These are phyloP conservation scores for Crotophaga sulcirostris DNA, from an alignment of 2,113 vertebrate genomes.

Conservation along the genomic window DNA sequence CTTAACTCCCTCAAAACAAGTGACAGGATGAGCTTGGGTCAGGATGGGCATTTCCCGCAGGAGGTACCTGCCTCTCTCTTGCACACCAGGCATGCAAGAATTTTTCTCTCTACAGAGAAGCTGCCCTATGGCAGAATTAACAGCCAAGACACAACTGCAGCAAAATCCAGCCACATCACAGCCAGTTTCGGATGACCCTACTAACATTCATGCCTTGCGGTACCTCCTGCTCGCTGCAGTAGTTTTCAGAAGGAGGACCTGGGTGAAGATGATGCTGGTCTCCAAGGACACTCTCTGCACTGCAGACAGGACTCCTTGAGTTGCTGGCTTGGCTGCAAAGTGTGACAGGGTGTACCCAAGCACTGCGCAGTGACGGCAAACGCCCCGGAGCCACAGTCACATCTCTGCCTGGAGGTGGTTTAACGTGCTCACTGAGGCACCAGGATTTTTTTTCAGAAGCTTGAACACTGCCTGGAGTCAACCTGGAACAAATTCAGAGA, in stretches of 20 bases:
- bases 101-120: background rate
- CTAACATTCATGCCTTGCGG: background rate
- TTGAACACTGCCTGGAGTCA: background rate
- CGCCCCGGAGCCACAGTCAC: fast-evolving
- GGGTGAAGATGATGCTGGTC: background rate
- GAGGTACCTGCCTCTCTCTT: background rate
- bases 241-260: background rate
- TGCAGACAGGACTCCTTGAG: background rate
- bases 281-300: background rate
- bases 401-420: background rate
- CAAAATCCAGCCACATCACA: fast-evolving
- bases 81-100: background rate
- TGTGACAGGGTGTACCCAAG: fast-evolving
- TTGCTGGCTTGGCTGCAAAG: fast-evolving
- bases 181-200: background rate
- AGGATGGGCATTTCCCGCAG: background rate
- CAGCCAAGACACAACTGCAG: background rate
- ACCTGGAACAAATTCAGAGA: background rate
- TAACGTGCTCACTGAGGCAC: fast-evolving
- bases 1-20: background rate
- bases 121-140: background rate
- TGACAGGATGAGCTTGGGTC: background rate
- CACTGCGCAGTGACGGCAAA: fast-evolving
- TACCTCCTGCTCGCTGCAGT: background rate
- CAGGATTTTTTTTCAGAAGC: background rate